Base-by-base conservation (phyloP, 2,888 invertebrate genomes). In the Drosophila leonis region DNA sequence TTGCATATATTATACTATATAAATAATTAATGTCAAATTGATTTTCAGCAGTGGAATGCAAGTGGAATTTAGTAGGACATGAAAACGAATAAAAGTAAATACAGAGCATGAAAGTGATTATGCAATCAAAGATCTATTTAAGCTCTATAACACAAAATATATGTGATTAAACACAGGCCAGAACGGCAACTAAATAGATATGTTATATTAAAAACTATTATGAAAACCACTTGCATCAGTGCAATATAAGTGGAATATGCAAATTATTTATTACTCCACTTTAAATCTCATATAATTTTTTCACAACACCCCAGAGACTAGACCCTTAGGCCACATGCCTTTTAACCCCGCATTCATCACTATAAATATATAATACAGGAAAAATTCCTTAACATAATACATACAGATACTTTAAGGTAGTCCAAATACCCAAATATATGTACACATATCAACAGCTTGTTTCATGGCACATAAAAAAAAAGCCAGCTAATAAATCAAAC, bases 401-500 rank as follows among this genome's bases (percentile, higher is more conserved):
- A n/a, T n/a, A 55, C 78, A 59, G 70, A 66, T 64, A 44, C 15
- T 52, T 65, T 61, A 51, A 62, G 29, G 27, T 41, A 69, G 27
- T 74, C 57, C 35, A 10, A 49, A 52, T 68, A 66, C 67, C 56
- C 74, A 7, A 64, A 59, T 54, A 54, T 49, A 27, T 15, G 15
- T 13, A 4, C 48, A 56, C 59, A 77, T 54, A 80, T 80, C 80
- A 77, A 78, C 80, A 75, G 67, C 78, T 65, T 78, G 65, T 80
- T 77, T 39, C 41, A 42, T 60, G 63, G 64, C 72, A 83, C 82
- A 83, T 72, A 81, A 74, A 67, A 73, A 73, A 65, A 39, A 13
- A 24, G 55, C 77, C 77, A 78, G 84, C 80, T 84, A 87, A 84
- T 84, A 84, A 84, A 84, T 84, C 90, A 84, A 89, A 90, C 90